Evolutionary conservation across 2,888 invertebrate species (phyloP).

Genomic region (Pediacus dermestoides): DNA sequence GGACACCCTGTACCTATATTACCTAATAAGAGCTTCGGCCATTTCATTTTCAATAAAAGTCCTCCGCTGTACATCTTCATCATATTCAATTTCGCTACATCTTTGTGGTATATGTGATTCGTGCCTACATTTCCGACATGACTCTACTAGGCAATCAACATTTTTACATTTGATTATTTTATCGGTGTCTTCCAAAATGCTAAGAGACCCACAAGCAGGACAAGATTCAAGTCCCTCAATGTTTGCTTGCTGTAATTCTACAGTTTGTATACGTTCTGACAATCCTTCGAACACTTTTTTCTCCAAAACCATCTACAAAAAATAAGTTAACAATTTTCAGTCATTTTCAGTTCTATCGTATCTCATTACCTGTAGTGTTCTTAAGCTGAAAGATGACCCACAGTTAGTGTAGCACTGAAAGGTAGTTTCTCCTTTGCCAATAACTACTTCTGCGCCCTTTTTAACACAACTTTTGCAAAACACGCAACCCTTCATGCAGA

Average conservation of each 20-base stretch:
- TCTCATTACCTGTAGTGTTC: conserved; percentile 45
- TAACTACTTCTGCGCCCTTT: conserved; percentile 44
- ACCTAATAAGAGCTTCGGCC: conserved; percentile 52
- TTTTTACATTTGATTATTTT: conserved; percentile 55
- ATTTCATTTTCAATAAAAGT: conserved; percentile 56
- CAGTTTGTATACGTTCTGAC: conserved; percentile 51
- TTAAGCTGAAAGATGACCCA: conserved; percentile 45
- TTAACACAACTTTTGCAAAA: conserved; percentile 52
- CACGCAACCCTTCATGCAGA: conserved; percentile 40
- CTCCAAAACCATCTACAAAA: conserved; percentile 51
- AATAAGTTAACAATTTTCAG: neutral
- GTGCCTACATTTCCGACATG: conserved; percentile 55
- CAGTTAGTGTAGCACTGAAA: conserved; percentile 53
- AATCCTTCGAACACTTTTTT: conserved; percentile 49
- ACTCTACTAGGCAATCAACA: conserved; percentile 54
- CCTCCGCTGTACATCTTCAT: conserved; percentile 49
- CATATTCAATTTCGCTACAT: conserved; percentile 53
- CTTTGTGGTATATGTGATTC: conserved; percentile 54
- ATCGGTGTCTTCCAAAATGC: conserved; percentile 47
- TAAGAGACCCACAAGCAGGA: conserved; percentile 57
- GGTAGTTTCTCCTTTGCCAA: conserved; percentile 48
- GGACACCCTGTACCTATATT: no score
- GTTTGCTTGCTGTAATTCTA: conserved; percentile 53
- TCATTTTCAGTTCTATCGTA: no score
- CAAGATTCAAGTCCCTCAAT: conserved; percentile 55